phyloP scores from a whole-genome alignment of 1,140 invertebrate genomes.

The Araneus ventricosus region DNA sequence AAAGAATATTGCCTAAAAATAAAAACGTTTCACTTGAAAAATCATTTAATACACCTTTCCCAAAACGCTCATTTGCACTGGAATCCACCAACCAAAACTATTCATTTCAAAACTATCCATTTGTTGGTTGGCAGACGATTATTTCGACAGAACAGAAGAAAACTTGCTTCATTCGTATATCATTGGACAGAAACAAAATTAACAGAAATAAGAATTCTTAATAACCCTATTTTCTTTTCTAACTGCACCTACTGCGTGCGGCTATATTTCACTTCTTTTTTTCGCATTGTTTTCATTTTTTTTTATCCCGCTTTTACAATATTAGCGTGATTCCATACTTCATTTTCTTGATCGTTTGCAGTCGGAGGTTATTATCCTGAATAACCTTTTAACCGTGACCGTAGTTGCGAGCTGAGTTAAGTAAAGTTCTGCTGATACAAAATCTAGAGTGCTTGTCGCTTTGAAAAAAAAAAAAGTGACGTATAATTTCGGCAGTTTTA shows the following conservation, averaged over 20 bases:
- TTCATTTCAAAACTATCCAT: slow-evolving; percentile 22
- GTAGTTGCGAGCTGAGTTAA: background rate
- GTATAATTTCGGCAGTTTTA: slow-evolving; percentile 54
- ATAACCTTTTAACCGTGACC: slow-evolving; percentile 64
- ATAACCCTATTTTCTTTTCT: background rate
- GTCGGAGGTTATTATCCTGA: slow-evolving; percentile 61
- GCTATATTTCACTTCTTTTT: background rate
- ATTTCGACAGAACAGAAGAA: background rate
- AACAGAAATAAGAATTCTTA: background rate
- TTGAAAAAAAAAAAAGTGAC: background rate
- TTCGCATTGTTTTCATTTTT: background rate
- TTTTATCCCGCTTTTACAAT: background rate
- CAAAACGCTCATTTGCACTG: background rate
- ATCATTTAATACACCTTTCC: background rate
- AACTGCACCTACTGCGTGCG: slow-evolving; percentile 1
- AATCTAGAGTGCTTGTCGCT: background rate
- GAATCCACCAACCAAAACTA: background rate
- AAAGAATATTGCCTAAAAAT: too few relatives aligned
- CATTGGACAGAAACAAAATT: background rate
- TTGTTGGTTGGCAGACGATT: background rate
- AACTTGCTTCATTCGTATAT: background rate
- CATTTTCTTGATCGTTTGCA: slow-evolving; percentile 51
- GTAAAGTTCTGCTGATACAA: slow-evolving; percentile 48
- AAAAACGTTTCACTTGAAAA: background rate
- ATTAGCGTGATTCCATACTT: slow-evolving; percentile 33